Percentiles rank a stretch among this genome's conserved stretches.
phyloP scores from a whole-genome alignment of 2,797 vertebrate genomes.

The Lutjanus campechanus region DNA sequence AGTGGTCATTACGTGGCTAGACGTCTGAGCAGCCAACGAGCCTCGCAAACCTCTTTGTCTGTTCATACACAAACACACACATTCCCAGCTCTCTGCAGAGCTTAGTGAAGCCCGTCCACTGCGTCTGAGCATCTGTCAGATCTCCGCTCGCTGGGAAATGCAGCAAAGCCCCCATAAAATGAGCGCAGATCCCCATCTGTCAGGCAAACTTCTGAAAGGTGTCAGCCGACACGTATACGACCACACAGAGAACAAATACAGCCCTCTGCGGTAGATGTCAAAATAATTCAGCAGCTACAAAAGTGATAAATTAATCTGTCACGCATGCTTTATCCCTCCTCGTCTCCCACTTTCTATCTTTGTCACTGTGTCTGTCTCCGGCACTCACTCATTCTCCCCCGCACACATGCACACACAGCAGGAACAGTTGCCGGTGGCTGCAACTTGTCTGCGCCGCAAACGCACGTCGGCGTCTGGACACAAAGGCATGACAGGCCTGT shows the following conservation, averaged over 20 bases:
- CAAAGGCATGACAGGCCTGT: conserved; percentile 17
- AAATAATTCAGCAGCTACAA: conserved; percentile 10
- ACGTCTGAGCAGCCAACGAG: background rate
- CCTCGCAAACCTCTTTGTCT: background rate
- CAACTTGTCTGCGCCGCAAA: background rate
- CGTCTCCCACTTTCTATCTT: background rate
- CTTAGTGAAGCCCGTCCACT: background rate
- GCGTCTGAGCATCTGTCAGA: conserved; percentile 2
- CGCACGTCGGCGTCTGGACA: background rate
- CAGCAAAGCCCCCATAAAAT: conserved; percentile 24
- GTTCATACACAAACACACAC: background rate
- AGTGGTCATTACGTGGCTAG: conserved; percentile 3
- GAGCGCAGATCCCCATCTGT: conserved; percentile 46
- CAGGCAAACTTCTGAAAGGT: conserved; percentile 30
- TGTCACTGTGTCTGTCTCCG: conserved; percentile 28
- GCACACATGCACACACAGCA: conserved; percentile 25
- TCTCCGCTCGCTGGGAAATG: conserved; percentile 7
- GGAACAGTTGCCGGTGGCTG: conserved; percentile 29
- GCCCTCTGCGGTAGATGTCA: conserved; percentile 4
- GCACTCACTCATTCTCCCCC: conserved; percentile 3
- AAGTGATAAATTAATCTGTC: conserved; percentile 39
- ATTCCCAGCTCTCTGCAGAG: background rate
- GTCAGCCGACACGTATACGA: conserved; percentile 16
- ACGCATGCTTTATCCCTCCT: conserved; percentile 20
- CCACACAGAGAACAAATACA: conserved; percentile 17